A percentile compares a stretch with the other conserved stretches of the same genome.
phyloP scores from a whole-genome alignment of 2,113 vertebrate genomes.

The Otis tarda region DNA sequence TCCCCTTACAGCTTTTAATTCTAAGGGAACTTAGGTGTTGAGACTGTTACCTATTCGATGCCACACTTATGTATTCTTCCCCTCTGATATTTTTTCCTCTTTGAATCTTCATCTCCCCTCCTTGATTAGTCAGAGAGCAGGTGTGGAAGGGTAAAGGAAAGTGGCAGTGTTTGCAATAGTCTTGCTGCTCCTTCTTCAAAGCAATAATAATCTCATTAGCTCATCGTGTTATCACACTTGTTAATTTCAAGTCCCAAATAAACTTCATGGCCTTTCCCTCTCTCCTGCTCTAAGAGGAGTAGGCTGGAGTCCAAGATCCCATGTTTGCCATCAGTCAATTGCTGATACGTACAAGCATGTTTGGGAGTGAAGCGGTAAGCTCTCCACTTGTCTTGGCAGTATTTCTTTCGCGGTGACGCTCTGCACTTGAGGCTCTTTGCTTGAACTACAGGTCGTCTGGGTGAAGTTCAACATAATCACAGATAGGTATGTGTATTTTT shows the following conservation, averaged over 20 bases:
- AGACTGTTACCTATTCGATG: neutral
- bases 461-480: neutral
- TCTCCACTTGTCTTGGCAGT: neutral
- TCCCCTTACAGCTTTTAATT: neutral
- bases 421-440: neutral
- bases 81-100: neutral
- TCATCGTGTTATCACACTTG: neutral
- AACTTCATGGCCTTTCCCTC: neutral
- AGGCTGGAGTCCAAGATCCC: neutral
- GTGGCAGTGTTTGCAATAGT: neutral
- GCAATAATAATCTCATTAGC: neutral
- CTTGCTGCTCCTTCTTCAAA: neutral
- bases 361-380: neutral
- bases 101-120: neutral
- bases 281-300: neutral
- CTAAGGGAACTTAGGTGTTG: neutral
- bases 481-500: neutral
- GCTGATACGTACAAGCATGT: neutral
- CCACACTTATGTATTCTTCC: neutral
- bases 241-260: neutral
- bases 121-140: neutral
- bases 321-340: neutral
- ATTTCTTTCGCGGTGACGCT: neutral
- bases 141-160: neutral
- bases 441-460: neutral